phyloP scores from a whole-genome alignment of 2,888 invertebrate species.

The Mesorhabditis sp. region DNA sequence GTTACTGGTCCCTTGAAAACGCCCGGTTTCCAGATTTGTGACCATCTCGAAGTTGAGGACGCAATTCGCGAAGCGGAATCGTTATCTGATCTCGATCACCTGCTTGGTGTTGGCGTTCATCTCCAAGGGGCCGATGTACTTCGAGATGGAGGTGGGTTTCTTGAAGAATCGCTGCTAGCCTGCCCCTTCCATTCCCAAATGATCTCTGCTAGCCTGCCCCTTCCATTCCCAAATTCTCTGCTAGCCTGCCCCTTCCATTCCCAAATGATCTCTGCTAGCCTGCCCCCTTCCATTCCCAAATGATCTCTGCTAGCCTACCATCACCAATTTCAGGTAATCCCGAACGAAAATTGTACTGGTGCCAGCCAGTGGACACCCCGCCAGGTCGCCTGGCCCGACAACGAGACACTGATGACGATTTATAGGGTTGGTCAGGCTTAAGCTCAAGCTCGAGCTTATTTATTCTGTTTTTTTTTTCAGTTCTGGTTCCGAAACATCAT shows the following conservation, averaged over 20 bases:
- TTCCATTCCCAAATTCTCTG: no score
- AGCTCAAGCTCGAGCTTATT: neutral
- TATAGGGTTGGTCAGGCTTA: conserved; percentile 30
- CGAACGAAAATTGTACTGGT: conserved; percentile 51
- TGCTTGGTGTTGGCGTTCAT: conserved; percentile 42
- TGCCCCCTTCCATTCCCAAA: no score
- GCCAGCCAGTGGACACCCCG: conserved; percentile 40
- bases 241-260: no score
- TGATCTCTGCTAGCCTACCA: no score
- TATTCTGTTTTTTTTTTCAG: conserved; percentile 22
- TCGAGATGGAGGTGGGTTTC: conserved; percentile 42
- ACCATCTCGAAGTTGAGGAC: conserved; percentile 49
- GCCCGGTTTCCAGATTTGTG: conserved; percentile 30
- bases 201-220: no score
- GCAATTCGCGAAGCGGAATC: conserved; percentile 37
- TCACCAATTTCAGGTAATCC: no score
- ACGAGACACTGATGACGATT: conserved; percentile 48
- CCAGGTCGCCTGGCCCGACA: conserved; percentile 35
- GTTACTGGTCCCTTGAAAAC: neutral
- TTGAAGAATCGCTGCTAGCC: no score
- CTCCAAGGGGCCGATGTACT: conserved; percentile 49
- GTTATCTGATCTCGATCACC: conserved; percentile 30
- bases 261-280: no score
- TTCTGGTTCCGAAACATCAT: conserved; percentile 52
- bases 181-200: no score